A percentile compares a stretch with the other conserved stretches of the same genome.
phyloP scores from a whole-genome alignment of 2,113 vertebrate species.

The Meleagris gallopavo region DNA sequence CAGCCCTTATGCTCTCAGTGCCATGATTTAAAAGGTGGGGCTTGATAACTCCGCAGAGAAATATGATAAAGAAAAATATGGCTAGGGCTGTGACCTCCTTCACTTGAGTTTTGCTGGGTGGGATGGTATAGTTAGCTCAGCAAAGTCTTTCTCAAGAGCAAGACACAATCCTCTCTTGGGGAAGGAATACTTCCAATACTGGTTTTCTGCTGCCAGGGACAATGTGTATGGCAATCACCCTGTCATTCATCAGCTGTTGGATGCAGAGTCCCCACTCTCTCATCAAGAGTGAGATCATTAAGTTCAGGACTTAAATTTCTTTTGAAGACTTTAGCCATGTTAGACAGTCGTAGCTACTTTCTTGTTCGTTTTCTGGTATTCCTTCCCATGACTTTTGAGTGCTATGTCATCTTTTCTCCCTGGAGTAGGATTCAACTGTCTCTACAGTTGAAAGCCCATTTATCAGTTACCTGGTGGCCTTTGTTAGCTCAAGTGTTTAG shows the following conservation, averaged over 20 bases:
- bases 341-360: background rate
- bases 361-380: background rate
- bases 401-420: background rate
- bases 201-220: background rate
- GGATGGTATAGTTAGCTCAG: background rate
- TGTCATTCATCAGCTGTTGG: background rate
- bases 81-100: background rate
- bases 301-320: background rate
- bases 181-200: background rate
- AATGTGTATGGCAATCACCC: background rate
- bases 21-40: slow-evolving; percentile 15
- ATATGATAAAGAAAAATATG: background rate
- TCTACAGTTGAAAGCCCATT: background rate
- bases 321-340: background rate
- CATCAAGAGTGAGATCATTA: too few relatives aligned
- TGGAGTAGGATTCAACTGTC: background rate
- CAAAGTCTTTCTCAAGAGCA: background rate
- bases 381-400: background rate
- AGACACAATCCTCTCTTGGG: background rate
- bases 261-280: too few relatives aligned
- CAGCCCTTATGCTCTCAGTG: background rate
- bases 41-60: background rate
- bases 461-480: background rate
- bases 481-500: background rate
- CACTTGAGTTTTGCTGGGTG: background rate